Base-by-base conservation (phyloP, 2,113 vertebrate genomes). In the Ammodytes marinus region DNA sequence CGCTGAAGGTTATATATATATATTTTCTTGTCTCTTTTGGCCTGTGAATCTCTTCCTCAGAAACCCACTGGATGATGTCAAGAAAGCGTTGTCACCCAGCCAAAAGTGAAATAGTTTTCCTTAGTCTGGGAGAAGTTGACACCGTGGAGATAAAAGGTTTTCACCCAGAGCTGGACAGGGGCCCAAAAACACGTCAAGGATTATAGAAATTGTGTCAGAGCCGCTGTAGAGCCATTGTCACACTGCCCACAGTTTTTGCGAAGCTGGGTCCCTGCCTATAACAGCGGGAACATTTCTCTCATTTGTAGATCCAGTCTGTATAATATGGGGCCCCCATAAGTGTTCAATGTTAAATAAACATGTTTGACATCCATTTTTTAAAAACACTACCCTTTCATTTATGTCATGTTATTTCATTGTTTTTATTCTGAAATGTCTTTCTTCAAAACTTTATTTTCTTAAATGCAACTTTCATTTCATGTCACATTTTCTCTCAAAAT, bases 191-290 rank as follows among this genome's bases (percentile, higher is more conserved):
- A 76, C 77, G 83, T 74, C 83, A 73, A 72, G 59, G 72, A 84
- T 84, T 80, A 82, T 79, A 80, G 74, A 90, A 71, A 85, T 78
- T 70, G 58, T 86, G 83, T 80, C 78, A 76, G 72, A 70, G 78
- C 63, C 58, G 46, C 69, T 88, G 82, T 52, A 80, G 72, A 83
- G 66, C 42, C 68, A 45, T 82, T 82, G 84, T 83, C 70, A 76
- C 3, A 2, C 54, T 63, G 59, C 63, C 76, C 60, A 47, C 61
- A 40, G 63, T 74, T 77, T 84, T 27, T 27, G 27, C 27, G 9
- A 14, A 78, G 77, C 37, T 6, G 43, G 54, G 47, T 63, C 49
- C 52, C 45, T 69, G 61, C 42, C 17, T 46, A 0, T 4, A 67
- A 73, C 42, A 45, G 54, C 49, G 63, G 71, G 52, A 42, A 14